Conservation (phyloP, 2,888 invertebrate genomes). For the Sarcophaga caerulescens region DNA sequence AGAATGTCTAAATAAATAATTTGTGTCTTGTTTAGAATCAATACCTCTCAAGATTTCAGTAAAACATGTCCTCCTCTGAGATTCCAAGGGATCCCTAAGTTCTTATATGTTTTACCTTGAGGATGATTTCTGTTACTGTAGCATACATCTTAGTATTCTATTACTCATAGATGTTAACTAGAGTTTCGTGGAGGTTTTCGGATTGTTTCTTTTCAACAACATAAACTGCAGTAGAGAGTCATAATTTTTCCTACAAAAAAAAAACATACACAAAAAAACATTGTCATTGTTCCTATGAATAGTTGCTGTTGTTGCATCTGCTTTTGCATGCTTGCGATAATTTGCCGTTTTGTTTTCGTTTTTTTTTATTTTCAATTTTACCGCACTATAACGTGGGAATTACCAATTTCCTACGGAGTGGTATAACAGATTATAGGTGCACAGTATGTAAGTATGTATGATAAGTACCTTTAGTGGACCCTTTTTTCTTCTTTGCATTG, state of each 20-base stretch:
- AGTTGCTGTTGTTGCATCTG: slow-evolving; percentile 15
- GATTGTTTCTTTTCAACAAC: slow-evolving; percentile 3
- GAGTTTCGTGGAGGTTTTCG: background rate
- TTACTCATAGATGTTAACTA: too few species aligned
- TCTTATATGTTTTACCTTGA: background rate
- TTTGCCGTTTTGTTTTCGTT: too few species aligned
- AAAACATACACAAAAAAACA: slow-evolving; percentile 3
- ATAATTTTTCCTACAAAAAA: slow-evolving; percentile 54
- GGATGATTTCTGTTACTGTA: background rate
- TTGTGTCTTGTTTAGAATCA: too few species aligned
- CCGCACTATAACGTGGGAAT: slow-evolving; percentile 68
- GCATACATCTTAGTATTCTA: background rate
- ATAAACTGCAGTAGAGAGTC: slow-evolving; percentile 61
- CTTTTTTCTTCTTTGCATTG: slow-evolving; percentile 44
- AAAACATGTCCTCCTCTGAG: too few species aligned
- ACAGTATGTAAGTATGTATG: slow-evolving; percentile 19
- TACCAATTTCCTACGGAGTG: slow-evolving; percentile 53
- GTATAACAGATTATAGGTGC: background rate
- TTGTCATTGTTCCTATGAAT: slow-evolving; percentile 9
- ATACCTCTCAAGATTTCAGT: too few species aligned
- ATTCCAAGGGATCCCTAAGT: background rate
- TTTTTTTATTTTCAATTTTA: slow-evolving; percentile 49
- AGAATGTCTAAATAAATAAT: too few species aligned
- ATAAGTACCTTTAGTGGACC: slow-evolving; percentile 46
- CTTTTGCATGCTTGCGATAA: slow-evolving; percentile 43